Conservation (phyloP, 2,797 vertebrate species). For the Mycteria americana region DNA sequence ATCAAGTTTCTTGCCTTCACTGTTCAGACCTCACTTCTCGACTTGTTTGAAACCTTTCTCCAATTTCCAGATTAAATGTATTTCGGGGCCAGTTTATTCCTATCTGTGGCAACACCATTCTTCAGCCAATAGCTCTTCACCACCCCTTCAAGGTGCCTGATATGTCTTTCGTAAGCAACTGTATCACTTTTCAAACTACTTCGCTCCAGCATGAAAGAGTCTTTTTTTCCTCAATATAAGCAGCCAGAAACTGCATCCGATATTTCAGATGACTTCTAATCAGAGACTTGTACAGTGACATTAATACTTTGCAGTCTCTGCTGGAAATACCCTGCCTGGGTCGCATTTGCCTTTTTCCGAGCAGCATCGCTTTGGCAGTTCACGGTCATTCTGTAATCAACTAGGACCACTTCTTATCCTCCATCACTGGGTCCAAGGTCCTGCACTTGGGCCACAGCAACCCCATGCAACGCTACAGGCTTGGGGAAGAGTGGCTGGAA, state of each 20-base stretch:
- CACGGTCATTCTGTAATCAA: not conserved
- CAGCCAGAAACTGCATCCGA: not conserved
- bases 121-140: not conserved
- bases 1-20: not conserved
- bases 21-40: not conserved
- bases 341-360: not conserved
- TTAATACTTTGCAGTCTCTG: not conserved
- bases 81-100: not conserved
- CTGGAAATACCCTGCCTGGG: not conserved
- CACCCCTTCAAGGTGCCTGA: not conserved
- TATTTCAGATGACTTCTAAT: not conserved
- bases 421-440: too few relatives aligned
- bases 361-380: not conserved
- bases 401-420: not conserved
- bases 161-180: not conserved
- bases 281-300: not conserved
- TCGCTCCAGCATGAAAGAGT: not conserved
- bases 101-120: not conserved
- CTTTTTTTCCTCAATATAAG: not conserved
- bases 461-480: too few relatives aligned
- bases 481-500: too few relatives aligned
- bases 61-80: not conserved
- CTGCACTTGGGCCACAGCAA: too few relatives aligned
- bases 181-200: not conserved
- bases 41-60: not conserved